Evolutionary conservation across 2,113 vertebrate species (phyloP).

Genomic region (Empidonax alnorum): DNA sequence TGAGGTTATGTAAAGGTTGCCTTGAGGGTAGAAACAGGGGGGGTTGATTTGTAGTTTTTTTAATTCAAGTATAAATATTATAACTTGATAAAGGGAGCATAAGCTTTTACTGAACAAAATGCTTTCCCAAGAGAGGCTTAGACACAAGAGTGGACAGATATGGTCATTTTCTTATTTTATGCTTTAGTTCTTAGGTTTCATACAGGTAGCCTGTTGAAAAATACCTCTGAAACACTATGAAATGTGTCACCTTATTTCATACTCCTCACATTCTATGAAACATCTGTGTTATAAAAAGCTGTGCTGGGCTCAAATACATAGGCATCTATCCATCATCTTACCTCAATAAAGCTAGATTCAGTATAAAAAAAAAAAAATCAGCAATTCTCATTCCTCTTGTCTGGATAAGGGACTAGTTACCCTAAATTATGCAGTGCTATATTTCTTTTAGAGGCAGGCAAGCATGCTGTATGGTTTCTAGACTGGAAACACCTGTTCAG

Average conservation of each 20-base stretch:
- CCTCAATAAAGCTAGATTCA: background rate
- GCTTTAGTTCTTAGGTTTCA: background rate
- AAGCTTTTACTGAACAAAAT: background rate
- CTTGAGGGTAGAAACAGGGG: background rate
- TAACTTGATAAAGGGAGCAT: background rate
- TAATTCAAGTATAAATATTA: background rate
- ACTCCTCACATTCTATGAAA: background rate
- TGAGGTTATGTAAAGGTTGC: background rate
- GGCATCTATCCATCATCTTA: background rate
- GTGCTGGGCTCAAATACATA: background rate
- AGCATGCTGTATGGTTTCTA: slow-evolving; percentile 10
- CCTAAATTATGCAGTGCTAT: background rate
- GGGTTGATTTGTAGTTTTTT: background rate
- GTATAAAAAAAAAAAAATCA: background rate
- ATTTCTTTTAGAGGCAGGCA: background rate
- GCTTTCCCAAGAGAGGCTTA: background rate
- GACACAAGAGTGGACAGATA: background rate
- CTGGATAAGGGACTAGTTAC: background rate
- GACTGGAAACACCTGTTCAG: slow-evolving; percentile 37
- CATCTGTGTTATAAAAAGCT: background rate
- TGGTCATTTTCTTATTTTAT: background rate
- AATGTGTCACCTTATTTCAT: background rate
- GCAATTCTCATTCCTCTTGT: background rate
- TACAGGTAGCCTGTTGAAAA: background rate
- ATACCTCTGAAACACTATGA: background rate